Evolutionary conservation across 1,140 invertebrate species (phyloP).

Genomic region (Episyrphus balteatus): DNA sequence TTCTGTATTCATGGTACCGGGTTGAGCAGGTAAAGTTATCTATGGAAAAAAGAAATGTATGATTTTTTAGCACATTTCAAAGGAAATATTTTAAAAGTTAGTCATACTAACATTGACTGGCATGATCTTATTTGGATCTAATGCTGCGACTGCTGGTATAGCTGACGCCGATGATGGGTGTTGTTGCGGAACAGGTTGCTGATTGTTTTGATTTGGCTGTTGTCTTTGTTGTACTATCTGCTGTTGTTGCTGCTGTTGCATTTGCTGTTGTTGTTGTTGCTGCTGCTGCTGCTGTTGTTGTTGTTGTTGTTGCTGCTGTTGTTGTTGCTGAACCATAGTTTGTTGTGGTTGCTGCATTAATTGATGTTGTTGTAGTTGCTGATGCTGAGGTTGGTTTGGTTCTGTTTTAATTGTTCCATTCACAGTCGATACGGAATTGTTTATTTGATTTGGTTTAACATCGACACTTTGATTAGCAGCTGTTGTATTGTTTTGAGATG

Average conservation of each 20-base stretch:
- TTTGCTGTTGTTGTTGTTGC: conserved; percentile 1
- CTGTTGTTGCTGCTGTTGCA: neutral
- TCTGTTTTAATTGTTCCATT: conserved; percentile 4
- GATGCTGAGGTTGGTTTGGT: too few species aligned
- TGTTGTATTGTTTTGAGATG: neutral
- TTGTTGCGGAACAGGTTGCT: conserved; percentile 11
- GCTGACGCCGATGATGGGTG: conserved; percentile 16
- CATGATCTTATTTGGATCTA: conserved; percentile 37
- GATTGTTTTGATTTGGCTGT: conserved; percentile 9
- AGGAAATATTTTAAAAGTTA: neutral
- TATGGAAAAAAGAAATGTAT: conserved; percentile 4
- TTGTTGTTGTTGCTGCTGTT: neutral
- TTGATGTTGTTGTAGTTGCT: conserved; percentile 9
- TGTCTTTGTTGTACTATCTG: conserved; percentile 1
- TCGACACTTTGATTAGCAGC: neutral
- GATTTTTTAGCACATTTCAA: neutral
- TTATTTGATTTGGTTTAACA: neutral
- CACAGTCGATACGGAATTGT: neutral
- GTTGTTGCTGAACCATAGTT: conserved; percentile 3
- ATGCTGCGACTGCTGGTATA: conserved; percentile 31
- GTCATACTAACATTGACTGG: conserved; percentile 28
- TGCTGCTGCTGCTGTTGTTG: conserved; percentile 1
- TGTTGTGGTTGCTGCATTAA: conserved; percentile 18
- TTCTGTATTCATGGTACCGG: conserved; percentile 51
- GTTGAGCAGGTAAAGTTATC: conserved; percentile 52